Base-by-base conservation (phyloP, 1,140 invertebrate species). In the Nephotettix cincticeps region DNA sequence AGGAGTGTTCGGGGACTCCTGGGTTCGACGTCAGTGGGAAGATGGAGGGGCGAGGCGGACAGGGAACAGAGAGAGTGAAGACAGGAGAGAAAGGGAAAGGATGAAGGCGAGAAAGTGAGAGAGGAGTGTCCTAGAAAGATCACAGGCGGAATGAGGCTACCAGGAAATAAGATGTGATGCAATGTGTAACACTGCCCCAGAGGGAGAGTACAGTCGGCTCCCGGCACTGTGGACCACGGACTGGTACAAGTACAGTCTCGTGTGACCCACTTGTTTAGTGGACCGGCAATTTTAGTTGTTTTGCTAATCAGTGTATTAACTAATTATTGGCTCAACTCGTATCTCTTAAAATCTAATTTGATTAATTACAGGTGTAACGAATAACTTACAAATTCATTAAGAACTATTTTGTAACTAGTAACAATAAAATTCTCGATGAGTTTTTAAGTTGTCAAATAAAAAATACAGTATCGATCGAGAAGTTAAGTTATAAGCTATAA, bases 161-260 rank as follows among this genome's bases (percentile, higher is more conserved):
- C 47, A 51, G 47, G 47, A 51, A 51, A 51, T 51, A 51, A 51
- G 47, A 21, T 3, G 47, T 51, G 47, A 21, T 21, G 47, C 47
- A 51, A 51, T 51, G 47, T 51, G 47, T 51, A 51, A 51, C 47
- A 51, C 47, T 51, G 47, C 6, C 47, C 47, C 47, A 51, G 47
- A 51, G 47, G 4, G n/a, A 51, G 47, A 40, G 47, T 51, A 51
- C 47, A 51, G n/a, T n/a, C 47, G 3, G 14, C 3, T 17, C 47
- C 4, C 4, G 21, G 4, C 6, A n/a, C 21, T 21, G 21, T 51
- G n/a, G 47, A 51, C 47, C 47, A 9, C 32, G 32, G 47, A n/a
- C n/a, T n/a, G n/a, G n/a, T n/a, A n/a, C n/a, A n/a, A n/a, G 47
- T 51, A 51, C 47, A 51, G 47, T 51, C 47, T 4, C 6, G 4